Conservation (phyloP, 2,888 invertebrate genomes). For the Schizaphis graminum region DNA sequence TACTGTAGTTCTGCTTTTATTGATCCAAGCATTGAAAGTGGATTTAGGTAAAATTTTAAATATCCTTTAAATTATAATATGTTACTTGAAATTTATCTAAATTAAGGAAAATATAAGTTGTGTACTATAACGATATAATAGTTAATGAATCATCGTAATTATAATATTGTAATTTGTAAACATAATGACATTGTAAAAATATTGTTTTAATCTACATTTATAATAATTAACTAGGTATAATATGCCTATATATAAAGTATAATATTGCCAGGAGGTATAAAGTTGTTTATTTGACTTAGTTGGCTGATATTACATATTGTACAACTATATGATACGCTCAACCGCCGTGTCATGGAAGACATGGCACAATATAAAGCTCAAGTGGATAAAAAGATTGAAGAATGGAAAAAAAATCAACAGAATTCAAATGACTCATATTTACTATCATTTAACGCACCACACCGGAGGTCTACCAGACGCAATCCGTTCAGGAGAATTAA, state of each 20-base stretch:
- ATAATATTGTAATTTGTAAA: not conserved
- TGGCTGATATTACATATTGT: slow-evolving; percentile 82
- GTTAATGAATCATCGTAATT: not conserved
- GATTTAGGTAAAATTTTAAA: slow-evolving; percentile 63
- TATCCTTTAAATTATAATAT: not conserved
- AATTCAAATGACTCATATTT: slow-evolving; percentile 59
- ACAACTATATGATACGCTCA: slow-evolving; percentile 77
- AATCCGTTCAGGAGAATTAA: slow-evolving; percentile 59
- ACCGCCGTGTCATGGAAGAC: slow-evolving; percentile 77
- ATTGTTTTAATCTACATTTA: not conserved
- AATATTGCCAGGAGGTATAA: not conserved
- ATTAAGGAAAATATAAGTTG: not conserved
- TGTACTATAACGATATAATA: not conserved
- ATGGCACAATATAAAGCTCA: slow-evolving; percentile 69
- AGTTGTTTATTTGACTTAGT: slow-evolving; percentile 67
- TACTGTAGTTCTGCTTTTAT: slow-evolving; percentile 56
- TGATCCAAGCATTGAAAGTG: slow-evolving; percentile 65
- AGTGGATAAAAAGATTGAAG: slow-evolving; percentile 63
- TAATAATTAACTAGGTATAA: not conserved
- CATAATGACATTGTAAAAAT: not conserved
- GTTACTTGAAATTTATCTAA: not conserved
- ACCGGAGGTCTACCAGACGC: slow-evolving; percentile 53
- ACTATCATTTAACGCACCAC: slow-evolving; percentile 57
- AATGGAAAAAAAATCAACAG: slow-evolving; percentile 65
- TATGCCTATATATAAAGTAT: not conserved